Evolutionary conservation across 2,113 vertebrate genomes (phyloP), one percentile per base, ranked within the genome.

Genomic region (Leucopsar rothschildi): DNA sequence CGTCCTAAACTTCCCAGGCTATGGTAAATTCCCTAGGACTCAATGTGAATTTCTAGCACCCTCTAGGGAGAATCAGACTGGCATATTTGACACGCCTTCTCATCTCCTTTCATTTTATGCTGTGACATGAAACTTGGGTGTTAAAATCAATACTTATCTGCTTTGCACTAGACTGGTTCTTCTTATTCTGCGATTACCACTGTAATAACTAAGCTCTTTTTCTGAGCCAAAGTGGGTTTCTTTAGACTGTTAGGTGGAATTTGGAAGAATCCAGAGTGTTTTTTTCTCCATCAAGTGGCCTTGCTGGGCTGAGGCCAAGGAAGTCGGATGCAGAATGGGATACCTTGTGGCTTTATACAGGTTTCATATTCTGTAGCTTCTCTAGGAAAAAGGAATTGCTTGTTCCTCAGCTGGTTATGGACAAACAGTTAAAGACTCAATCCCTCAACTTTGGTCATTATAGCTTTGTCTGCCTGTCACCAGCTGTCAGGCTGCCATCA

Each of bases 81-180:
- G 75, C 72, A 49, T 76, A 81, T 95, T 75, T 93, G 90, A 95
- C 89, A 96, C 77, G 90, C 83, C 53, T 83, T 94, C 69, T 85
- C 82, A 85, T 84, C 92, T 86, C 59, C 57, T 91, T 92, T 95
- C 56, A 79, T 86, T 94, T 89, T 87, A 79, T 60, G 53, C 89
- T 91, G 65, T 95, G 89, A 91, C 92, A 94, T 89, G 96, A 71
- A 92, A 83, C 85, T 91, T 92, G 82, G 92, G 82, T 90, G 89
- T 88, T 93, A 59, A 75, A 93, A 95, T 94, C 93, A 95, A 85
- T 95, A 94, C 85, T 81, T 89, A 95, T 37, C 90, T 96, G 79
- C 64, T 96, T 95, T 95, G 63, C 79, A 95, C 56, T 92, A 86
- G 82, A 90, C 80, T 82, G 68, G 55, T 55, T 81, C 75, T 84